Conservation (phyloP, 2,797 vertebrate species). For the Platyrinchus mystaceus region DNA sequence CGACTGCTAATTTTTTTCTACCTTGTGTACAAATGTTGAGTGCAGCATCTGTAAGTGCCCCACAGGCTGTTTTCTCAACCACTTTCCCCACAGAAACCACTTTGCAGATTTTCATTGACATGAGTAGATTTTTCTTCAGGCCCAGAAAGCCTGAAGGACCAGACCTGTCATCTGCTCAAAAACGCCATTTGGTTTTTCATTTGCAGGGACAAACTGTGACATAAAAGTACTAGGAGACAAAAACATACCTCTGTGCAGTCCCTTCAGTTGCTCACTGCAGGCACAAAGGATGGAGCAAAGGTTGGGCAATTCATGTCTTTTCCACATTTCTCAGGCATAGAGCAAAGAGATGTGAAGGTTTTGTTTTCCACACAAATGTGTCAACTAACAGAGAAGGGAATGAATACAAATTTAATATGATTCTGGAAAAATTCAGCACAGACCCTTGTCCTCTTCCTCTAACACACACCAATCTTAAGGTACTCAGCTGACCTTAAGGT, state of each 20-base stretch:
- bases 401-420: not conserved
- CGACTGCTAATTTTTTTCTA: not conserved
- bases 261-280: not conserved
- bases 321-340: not conserved
- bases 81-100: not conserved
- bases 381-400: not conserved
- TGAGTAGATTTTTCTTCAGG: not conserved
- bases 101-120: not conserved
- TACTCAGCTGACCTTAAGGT: not conserved
- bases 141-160: conserved; percentile 23
- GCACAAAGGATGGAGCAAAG: not conserved
- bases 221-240: not conserved
- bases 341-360: not conserved
- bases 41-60: not conserved
- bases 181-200: not conserved
- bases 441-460: not conserved
- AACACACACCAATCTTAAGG: not conserved
- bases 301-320: not conserved
- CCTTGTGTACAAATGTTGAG: not conserved
- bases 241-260: not conserved
- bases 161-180: conserved; percentile 11
- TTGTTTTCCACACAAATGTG: not conserved
- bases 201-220: conserved; percentile 2
- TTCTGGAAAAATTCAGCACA: not conserved
- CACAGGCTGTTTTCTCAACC: not conserved